Percentiles rank a stretch among this genome's conserved stretches.
phyloP scores from a whole-genome alignment of 2,797 vertebrate species.

The Ibycter americanus region DNA sequence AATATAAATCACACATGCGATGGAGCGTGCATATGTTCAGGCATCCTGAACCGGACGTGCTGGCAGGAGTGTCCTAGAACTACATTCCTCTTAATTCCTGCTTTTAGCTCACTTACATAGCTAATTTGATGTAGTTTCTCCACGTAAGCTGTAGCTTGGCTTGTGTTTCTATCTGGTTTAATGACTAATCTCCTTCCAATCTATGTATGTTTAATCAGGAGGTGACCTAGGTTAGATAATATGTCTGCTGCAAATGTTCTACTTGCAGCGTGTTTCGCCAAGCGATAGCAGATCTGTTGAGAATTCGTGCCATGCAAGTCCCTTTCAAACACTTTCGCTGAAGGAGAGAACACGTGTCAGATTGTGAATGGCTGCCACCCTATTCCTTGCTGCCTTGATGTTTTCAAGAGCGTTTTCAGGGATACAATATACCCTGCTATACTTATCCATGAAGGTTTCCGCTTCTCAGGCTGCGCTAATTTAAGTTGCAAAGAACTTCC shows the following conservation, averaged over 20 bases:
- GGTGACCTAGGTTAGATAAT: slow-evolving; percentile 40
- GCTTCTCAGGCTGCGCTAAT: background rate
- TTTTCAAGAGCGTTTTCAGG: background rate
- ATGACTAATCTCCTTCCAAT: slow-evolving; percentile 46
- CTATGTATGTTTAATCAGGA: slow-evolving; percentile 50
- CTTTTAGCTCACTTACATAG: slow-evolving; percentile 50
- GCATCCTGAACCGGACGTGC: background rate
- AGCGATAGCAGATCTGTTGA: background rate
- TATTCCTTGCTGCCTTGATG: background rate
- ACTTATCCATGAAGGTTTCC: background rate
- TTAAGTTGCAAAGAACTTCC: slow-evolving; percentile 10
- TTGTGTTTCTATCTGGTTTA: slow-evolving; percentile 26
- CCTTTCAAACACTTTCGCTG: slow-evolving; percentile 16
- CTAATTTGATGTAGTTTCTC: slow-evolving; percentile 38
- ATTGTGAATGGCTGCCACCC: background rate
- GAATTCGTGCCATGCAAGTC: background rate
- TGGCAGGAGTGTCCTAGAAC: slow-evolving; percentile 56
- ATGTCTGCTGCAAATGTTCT: slow-evolving; percentile 11
- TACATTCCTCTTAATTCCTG: slow-evolving; percentile 47
- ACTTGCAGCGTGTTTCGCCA: background rate
- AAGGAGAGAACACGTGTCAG: background rate
- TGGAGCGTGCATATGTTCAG: background rate
- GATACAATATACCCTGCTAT: background rate
- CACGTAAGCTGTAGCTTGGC: background rate
- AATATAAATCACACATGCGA: background rate